Base-by-base conservation (phyloP, 2,888 invertebrate genomes). In the Lymantria monacha region DNA sequence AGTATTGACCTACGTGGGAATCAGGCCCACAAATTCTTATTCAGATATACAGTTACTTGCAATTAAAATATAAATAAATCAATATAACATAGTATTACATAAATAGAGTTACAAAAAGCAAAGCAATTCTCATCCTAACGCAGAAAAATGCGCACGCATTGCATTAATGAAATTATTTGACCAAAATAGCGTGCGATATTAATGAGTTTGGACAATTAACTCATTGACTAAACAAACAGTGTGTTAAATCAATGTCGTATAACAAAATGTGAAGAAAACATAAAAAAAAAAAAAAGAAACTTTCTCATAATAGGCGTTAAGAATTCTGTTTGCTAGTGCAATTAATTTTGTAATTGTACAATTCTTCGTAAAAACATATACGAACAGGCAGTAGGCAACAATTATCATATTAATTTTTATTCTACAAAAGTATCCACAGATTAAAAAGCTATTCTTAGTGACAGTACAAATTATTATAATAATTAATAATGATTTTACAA, bases 131-230 rank as follows among this genome's bases (percentile, higher is more conserved):
- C 33, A 1, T 13, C 33, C 42, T 5, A n/a, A 12, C 12, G 41
- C 14, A 14, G 33, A 33, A 33, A 33, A 33, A 33, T 33, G 33
- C 7, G 10, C 33, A 33, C 33, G 33, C 33, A 33, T 10, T 10
- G 33, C 10, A 33, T 38, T 38, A 42, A 42, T 13, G 8, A 42
- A 42, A 42, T 9, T 38, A 38, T 12, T 38, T 7, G 1, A 12
- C n/a, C 8, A n/a, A 46, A 40, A 7, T 46, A n/a, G 46, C 62
- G 64, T 62, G 62, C 53, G 42, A 61, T 61, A 48, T 55, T 67
- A 63, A 59, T 60, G 55, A 64, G 51, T 61, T 41, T 42, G 42
- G 52, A 61, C 55, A 64, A 63, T 64, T 61, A 61, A 49, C 61
- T 57, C 47, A 46, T 57, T 53, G 30, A 55, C 52, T 57, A 57